Percentiles rank a stretch among this genome's conserved stretches.
Evolutionary conservation across 2,797 vertebrate species (phyloP).

Genomic region (Phyllotis vaccarum): DNA sequence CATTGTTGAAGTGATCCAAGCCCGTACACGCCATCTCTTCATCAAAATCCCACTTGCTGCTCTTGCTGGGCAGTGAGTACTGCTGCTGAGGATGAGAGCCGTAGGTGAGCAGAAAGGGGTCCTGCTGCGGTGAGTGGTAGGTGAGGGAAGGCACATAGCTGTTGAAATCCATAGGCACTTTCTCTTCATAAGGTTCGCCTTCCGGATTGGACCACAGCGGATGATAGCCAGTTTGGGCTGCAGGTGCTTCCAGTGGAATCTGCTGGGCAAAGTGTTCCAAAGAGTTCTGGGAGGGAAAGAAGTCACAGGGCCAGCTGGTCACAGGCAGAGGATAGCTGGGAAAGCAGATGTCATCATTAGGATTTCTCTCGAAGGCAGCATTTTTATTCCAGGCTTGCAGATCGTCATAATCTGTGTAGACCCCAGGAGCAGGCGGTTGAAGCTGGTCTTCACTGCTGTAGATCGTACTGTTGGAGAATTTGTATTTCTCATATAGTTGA

Average conservation of each 20-base stretch:
- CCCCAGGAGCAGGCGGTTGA: conserved; percentile 64
- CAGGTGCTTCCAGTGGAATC: not conserved
- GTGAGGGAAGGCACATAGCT: not conserved
- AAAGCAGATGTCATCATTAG: not conserved
- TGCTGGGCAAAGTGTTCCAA: conserved; percentile 68
- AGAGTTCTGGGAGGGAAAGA: conserved; percentile 60
- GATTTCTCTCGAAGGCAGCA: conserved; percentile 42
- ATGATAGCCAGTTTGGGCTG: conserved; percentile 44
- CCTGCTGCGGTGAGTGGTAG: conserved; percentile 1
- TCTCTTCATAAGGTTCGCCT: conserved; percentile 65
- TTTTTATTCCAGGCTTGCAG: conserved; percentile 72
- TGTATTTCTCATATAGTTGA: conserved; percentile 80
- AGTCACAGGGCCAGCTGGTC: conserved; percentile 67
- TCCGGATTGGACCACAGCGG: not conserved
- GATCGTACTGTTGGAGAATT: conserved; percentile 58
- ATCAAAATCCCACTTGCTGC: not conserved
- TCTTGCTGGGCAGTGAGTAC: not conserved
- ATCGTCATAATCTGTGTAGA: conserved; percentile 52
- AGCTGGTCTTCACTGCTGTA: conserved; percentile 64
- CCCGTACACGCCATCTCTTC: not conserved
- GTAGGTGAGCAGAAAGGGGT: not conserved
- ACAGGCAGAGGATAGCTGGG: conserved; percentile 54
- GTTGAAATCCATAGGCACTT: not conserved
- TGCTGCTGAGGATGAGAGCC: conserved; percentile 60
- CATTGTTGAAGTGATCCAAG: conserved; percentile 65